Evolutionary conservation across 2,888 invertebrate genomes (phyloP).

Genomic region (Chrysopilus asiliformis): DNA sequence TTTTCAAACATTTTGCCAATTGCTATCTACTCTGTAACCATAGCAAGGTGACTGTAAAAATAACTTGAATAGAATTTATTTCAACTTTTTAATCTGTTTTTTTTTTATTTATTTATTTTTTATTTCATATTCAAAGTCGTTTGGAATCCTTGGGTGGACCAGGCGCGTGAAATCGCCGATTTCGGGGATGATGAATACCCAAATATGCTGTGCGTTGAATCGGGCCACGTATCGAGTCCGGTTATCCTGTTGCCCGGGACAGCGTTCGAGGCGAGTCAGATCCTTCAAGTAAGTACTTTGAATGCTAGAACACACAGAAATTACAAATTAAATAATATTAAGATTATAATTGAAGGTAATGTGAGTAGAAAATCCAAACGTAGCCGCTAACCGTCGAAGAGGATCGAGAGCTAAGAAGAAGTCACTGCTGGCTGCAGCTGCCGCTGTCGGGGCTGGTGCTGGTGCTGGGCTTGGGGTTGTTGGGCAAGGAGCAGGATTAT

Average conservation of each 20-base stretch:
- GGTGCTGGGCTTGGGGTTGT: conserved; percentile 4
- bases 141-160: conserved; percentile 95
- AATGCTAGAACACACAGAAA: conserved; percentile 15
- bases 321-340: conserved; percentile 7
- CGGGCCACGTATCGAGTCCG: conserved; percentile 79
- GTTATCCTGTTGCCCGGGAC: conserved; percentile 79
- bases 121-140: conserved; percentile 47
- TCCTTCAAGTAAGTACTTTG: conserved; percentile 57
- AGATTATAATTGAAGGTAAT: conserved; percentile 36
- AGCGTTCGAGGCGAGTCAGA: conserved; percentile 84
- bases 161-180: conserved; percentile 82
- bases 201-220: conserved; percentile 93
- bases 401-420: background rate
- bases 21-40: background rate
- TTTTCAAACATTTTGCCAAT: no score
- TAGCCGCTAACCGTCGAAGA: conserved; percentile 28
- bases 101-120: no score
- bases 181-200: conserved; percentile 96
- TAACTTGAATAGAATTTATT: no score
- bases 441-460: no score
- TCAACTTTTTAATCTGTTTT: no score
- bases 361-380: conserved; percentile 35
- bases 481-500: background rate
- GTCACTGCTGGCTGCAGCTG: background rate
- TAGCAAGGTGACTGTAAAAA: no score